Evolutionary conservation across 2,113 vertebrate genomes (phyloP).

Genomic region (Myocastor coypus): DNA sequence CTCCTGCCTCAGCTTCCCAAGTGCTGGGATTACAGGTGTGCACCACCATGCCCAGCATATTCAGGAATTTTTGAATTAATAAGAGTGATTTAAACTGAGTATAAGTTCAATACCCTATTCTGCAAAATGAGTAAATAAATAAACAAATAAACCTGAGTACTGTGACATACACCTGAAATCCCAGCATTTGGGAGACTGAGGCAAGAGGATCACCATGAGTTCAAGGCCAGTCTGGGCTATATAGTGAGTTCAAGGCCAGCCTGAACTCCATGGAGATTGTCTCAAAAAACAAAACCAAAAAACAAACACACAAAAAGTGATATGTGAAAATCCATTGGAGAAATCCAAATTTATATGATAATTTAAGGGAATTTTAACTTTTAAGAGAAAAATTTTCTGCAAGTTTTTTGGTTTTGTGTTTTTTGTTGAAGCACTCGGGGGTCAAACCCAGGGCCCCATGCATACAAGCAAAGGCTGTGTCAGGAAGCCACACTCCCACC

Average conservation of each 20-base stretch:
- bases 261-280: not conserved
- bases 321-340: constrained; percentile 44
- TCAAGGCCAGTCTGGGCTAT: not conserved
- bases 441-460: not conserved
- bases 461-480: not conserved
- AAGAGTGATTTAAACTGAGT: not conserved
- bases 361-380: constrained; percentile 13
- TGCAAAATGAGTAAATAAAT: too few species aligned
- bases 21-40: too few species aligned
- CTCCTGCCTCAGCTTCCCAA: too few species aligned
- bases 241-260: not conserved
- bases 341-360: constrained; percentile 40
- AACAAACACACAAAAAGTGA: not conserved
- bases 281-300: not conserved
- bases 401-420: not conserved
- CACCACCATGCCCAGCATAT: too few species aligned
- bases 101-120: too few species aligned
- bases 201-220: not conserved
- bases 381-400: constrained; percentile 16
- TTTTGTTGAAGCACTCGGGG: not conserved
- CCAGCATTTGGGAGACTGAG: not conserved
- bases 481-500: not conserved
- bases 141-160: not conserved
- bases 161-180: not conserved
- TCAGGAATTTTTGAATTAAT: constrained; percentile 9